Conservation (phyloP, 2,797 vertebrate genomes). For the Myiotriccus ornatus region DNA sequence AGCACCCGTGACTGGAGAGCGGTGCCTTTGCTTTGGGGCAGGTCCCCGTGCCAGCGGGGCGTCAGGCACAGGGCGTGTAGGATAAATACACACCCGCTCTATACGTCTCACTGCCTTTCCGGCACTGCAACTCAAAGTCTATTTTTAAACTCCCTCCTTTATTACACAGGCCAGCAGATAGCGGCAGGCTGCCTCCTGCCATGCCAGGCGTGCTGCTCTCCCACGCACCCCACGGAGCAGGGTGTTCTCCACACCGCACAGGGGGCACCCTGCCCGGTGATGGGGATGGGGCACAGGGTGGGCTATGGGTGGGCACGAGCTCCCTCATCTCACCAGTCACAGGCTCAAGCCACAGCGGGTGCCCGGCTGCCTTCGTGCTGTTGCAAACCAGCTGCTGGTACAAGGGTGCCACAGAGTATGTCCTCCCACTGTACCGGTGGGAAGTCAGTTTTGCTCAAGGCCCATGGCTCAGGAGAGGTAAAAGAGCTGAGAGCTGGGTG, state of each 20-base stretch:
- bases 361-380: background rate
- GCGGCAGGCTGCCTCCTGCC: background rate
- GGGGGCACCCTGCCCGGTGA: background rate
- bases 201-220: background rate
- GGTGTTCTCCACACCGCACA: rapidly evolving
- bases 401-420: background rate
- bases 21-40: background rate
- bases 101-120: constrained; percentile 41
- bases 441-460: background rate
- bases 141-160: constrained; percentile 67
- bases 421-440: rapidly evolving
- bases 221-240: rapidly evolving
- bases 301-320: rapidly evolving
- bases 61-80: background rate
- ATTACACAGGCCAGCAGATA: constrained; percentile 55
- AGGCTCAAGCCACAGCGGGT: rapidly evolving
- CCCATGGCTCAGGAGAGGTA: rapidly evolving
- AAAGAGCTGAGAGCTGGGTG: background rate
- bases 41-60: background rate
- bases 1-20: rapidly evolving
- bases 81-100: constrained; percentile 52
- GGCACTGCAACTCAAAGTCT: constrained; percentile 44
- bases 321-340: rapidly evolving
- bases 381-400: background rate
- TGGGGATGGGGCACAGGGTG: rapidly evolving